A percentile compares a stretch with the other conserved stretches of the same genome.
phyloP scores from a whole-genome alignment of 2,888 invertebrate genomes.

The Nemoura dubitans region DNA sequence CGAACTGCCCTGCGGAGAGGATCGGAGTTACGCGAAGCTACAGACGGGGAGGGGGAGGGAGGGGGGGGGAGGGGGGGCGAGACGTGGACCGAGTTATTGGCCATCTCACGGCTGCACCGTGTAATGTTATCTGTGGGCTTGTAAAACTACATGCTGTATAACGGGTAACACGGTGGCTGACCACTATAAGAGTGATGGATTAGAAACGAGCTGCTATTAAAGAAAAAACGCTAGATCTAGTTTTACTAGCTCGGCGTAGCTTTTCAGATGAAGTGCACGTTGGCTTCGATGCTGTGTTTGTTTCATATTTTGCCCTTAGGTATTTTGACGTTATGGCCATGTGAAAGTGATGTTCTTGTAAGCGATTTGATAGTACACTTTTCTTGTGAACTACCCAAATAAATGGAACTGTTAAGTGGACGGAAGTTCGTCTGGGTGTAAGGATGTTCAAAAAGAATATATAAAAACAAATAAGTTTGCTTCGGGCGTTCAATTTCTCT shows the following conservation, averaged over 20 bases:
- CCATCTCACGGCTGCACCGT: background rate
- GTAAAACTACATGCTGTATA: conserved; percentile 12
- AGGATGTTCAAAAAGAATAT: too few relatives aligned
- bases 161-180: background rate
- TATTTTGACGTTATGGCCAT: too few relatives aligned
- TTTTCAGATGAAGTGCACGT: too few relatives aligned
- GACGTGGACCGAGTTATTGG: background rate
- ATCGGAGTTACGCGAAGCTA: background rate
- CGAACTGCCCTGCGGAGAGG: background rate
- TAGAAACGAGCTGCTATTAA: background rate
- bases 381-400: too few relatives aligned
- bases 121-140: background rate
- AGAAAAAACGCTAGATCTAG: background rate
- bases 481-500: too few relatives aligned
- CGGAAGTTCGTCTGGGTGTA: too few relatives aligned
- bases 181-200: background rate
- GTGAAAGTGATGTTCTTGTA: too few relatives aligned
- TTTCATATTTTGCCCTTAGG: background rate
- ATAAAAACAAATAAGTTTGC: too few relatives aligned
- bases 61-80: background rate
- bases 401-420: too few relatives aligned
- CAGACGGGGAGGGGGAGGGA: background rate
- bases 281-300: too few relatives aligned
- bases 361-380: too few relatives aligned
- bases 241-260: background rate